Base-by-base conservation (phyloP, 2,797 vertebrate species). In the Rachycentron canadum region DNA sequence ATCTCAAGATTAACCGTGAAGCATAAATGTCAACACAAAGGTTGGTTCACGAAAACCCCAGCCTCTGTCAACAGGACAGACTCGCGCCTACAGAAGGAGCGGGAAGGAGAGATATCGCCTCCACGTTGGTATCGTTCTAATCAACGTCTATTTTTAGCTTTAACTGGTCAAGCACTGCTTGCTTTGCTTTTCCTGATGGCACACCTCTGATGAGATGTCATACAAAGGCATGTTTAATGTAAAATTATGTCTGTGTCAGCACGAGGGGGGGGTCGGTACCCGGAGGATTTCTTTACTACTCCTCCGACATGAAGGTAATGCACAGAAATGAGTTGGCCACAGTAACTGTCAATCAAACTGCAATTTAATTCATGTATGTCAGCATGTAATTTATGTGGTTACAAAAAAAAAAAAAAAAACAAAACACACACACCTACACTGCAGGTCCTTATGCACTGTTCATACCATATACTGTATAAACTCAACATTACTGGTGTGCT, bases 321-420 rank as follows among this genome's bases (percentile, higher is more conserved):
- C 56, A 76, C 53, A 32, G 14, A 59, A 28, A 60, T 61, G 38
- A 74, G 28, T 13, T 38, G 58, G 38, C 1, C 19, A 56, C 61
- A 49, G 49, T 14, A 25, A 65, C 32, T 70, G 61, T 69, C 65
- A 53, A 52, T 77, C 64, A 70, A 67, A 66, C 32, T 34, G 25
- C n/a, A 14, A 81, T 63, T 41, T 14, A 25, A 74, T 68, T 41
- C 11, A 38, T 65, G 0, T 6, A 50, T 7, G 7, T 6, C 58
- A 26, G 9, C 4, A 45, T 50, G 36, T 60, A 69, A 59, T 70
- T 36, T 13, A 43, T 43, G 47, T 62, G 34, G 72, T 59, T 43
- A 19, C 38, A 47, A 21, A 26, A n/a, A 58, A 34, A 38, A 38
- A 40, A 30, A 57, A n/a, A 32, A 3, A 32, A 32, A 32, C n/a